phyloP scores from a whole-genome alignment of 1,140 invertebrate genomes.

The Oedothorax gibbosus region DNA sequence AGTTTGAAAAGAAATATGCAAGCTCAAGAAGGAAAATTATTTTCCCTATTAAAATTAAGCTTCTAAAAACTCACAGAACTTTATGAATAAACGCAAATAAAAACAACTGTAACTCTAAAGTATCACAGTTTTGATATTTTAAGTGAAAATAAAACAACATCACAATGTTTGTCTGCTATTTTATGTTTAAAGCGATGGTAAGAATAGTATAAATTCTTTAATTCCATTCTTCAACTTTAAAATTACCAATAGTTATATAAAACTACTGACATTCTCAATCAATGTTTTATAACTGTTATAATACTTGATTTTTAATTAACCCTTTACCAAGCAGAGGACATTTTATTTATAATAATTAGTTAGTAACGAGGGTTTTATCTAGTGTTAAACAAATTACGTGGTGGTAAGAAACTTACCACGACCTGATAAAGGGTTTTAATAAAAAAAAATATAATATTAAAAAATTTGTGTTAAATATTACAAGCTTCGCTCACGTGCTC shows the following conservation, averaged over 20 bases:
- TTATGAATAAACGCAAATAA: slow-evolving; percentile 4
- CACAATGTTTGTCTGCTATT: slow-evolving; percentile 6
- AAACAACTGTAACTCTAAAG: slow-evolving; percentile 48
- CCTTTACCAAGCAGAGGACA: no score
- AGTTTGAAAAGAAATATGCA: slow-evolving; percentile 40
- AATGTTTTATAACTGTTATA: background rate
- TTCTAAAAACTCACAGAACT: slow-evolving; percentile 9
- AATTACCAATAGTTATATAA: slow-evolving; percentile 32
- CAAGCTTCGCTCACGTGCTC: slow-evolving; percentile 7
- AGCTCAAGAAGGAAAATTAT: slow-evolving; percentile 31
- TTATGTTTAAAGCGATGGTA: slow-evolving; percentile 13
- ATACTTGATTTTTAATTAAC: background rate
- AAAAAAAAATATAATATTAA: no score
- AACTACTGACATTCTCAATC: background rate
- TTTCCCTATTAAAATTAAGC: slow-evolving; percentile 19
- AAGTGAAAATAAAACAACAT: slow-evolving; percentile 43
- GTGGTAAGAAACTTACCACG: no score
- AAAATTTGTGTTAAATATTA: background rate
- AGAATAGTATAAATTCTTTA: slow-evolving; percentile 11
- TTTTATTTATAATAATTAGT: no score
- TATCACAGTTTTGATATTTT: slow-evolving; percentile 54
- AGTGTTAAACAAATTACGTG: no score
- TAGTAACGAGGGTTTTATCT: no score
- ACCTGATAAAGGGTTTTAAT: no score
- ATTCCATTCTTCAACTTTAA: slow-evolving; percentile 19